These are phyloP conservation scores for Lottia scabra DNA, from an alignment of 2,888 invertebrate species.

Conservation along the genomic window DNA sequence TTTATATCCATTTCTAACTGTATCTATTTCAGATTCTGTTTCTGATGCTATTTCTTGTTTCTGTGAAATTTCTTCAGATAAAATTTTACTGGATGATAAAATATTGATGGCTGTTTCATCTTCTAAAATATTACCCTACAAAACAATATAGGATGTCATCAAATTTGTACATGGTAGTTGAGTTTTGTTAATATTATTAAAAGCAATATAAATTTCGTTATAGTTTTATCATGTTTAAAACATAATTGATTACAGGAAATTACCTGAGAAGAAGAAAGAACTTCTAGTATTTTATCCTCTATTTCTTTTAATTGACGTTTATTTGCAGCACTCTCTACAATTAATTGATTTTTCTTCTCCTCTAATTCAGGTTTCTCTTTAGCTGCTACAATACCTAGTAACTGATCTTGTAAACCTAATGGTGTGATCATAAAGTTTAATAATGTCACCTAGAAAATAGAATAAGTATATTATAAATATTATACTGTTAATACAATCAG, in stretches of 20 bases:
- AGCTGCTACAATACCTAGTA: constrained; percentile 86
- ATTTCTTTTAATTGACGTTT: constrained; percentile 90
- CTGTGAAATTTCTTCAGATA: constrained; percentile 88
- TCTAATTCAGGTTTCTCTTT: constrained; percentile 90
- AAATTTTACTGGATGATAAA: constrained; percentile 77
- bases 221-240: no score
- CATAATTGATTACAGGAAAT: neutral
- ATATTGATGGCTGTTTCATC: constrained; percentile 94
- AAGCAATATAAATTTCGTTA: no score
- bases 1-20: constrained; percentile 66
- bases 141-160: neutral
- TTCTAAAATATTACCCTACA: constrained; percentile 87
- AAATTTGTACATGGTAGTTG: no score
- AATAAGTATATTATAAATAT: constrained; percentile 58
- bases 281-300: constrained; percentile 91
- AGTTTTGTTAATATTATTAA: no score
- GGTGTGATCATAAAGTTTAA: constrained; percentile 96
- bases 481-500: neutral
- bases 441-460: constrained; percentile 79
- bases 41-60: constrained; percentile 85
- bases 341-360: constrained; percentile 90
- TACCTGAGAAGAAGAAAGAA: constrained; percentile 80
- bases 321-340: constrained; percentile 89
- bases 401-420: constrained; percentile 90
- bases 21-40: constrained; percentile 67